These are phyloP conservation scores for Diaprepes abbreviatus DNA, from an alignment of 2,888 invertebrate species.

Conservation along the genomic window DNA sequence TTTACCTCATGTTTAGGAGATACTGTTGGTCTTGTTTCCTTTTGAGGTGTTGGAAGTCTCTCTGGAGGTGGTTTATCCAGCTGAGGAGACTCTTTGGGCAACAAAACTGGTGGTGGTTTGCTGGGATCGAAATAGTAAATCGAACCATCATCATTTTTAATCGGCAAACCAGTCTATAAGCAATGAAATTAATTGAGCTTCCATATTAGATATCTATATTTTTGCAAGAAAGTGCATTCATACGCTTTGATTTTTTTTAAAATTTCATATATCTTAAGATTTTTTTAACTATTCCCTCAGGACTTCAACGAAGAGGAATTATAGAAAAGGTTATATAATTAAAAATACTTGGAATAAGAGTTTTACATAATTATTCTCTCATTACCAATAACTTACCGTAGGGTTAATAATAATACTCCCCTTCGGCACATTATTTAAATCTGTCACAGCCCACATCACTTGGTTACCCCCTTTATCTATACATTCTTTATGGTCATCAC, in stretches of 20 bases:
- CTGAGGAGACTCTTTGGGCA: slow-evolving; percentile 34
- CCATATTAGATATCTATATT: too few relatives aligned
- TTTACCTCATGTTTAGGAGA: slow-evolving; percentile 43
- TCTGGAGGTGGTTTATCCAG: slow-evolving; percentile 14
- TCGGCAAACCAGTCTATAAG: slow-evolving; percentile 82
- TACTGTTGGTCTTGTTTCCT: slow-evolving; percentile 27
- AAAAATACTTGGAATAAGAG: too few relatives aligned
- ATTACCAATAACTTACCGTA: slow-evolving; percentile 72
- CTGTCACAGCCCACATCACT: slow-evolving; percentile 91
- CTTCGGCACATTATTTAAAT: slow-evolving; percentile 86
- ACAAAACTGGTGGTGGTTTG: slow-evolving; percentile 72
- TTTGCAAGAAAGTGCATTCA: too few relatives aligned
- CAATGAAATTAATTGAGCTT: too few relatives aligned
- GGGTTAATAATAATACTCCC: slow-evolving; percentile 93
- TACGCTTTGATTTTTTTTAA: too few relatives aligned
- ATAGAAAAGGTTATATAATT: too few relatives aligned
- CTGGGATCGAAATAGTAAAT: slow-evolving; percentile 84
- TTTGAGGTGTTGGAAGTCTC: slow-evolving; percentile 18
- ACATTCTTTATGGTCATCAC: slow-evolving; percentile 47
- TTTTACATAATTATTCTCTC: too few relatives aligned
- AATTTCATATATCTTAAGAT: too few relatives aligned
- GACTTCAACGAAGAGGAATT: too few relatives aligned
- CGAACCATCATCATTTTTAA: slow-evolving; percentile 82
- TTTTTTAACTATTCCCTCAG: too few relatives aligned
- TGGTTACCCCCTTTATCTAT: slow-evolving; percentile 54